A percentile compares a stretch with the other conserved stretches of the same genome.
Evolutionary conservation across 2,113 vertebrate species (phyloP).

Genomic region (Nesogale talazaci): DNA sequence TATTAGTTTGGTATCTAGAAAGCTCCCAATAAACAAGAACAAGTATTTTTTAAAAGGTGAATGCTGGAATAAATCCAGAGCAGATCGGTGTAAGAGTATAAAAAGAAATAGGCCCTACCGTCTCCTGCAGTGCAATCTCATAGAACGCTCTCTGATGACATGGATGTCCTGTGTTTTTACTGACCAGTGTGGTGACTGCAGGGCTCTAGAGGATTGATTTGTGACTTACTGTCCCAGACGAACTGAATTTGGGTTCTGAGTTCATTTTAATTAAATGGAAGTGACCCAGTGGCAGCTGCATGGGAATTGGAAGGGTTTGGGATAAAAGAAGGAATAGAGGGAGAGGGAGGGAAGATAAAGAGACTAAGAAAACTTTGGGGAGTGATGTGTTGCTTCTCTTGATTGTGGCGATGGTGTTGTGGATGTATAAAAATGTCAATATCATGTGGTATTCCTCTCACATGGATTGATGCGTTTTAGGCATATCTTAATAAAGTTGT

Average conservation of each 20-base stretch:
- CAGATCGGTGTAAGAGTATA: not conserved
- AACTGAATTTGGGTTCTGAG: conserved; percentile 8
- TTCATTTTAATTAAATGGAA: not conserved
- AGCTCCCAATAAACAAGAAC: not conserved
- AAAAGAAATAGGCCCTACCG: not conserved
- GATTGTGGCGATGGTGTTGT: not conserved
- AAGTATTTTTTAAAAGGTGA: not conserved
- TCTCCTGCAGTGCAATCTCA: fast-evolving
- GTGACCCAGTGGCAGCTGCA: not conserved
- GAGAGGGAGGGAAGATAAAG: not conserved
- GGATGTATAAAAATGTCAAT: not conserved
- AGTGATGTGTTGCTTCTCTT: not conserved
- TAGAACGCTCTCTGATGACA: too few relatives aligned
- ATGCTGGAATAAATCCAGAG: not conserved
- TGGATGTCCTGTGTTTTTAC: too few relatives aligned
- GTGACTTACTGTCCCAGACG: not conserved
- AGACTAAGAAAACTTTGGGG: not conserved
- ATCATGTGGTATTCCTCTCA: not conserved
- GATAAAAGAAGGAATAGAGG: not conserved
- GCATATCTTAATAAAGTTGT: not conserved
- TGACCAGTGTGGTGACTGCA: not conserved
- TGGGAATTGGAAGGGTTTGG: not conserved
- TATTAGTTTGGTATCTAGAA: not conserved
- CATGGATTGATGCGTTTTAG: not conserved
- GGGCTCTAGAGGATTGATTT: not conserved